Percentiles rank a stretch among this genome's conserved stretches.
phyloP scores from a whole-genome alignment of 2,888 invertebrate genomes.

The Ennomos fuscantarius region DNA sequence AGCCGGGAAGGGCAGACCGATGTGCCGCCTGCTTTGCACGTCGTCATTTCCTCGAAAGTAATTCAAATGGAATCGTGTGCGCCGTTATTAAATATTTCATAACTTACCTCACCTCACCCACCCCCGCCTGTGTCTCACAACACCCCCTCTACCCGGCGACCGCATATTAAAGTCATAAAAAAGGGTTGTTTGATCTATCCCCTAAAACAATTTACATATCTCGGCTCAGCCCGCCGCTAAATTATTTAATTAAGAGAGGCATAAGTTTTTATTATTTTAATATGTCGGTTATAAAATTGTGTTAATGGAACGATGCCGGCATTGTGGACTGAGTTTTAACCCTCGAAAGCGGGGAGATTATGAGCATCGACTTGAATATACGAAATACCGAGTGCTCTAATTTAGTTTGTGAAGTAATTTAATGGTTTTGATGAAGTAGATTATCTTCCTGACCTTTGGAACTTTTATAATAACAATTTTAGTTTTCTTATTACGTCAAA shows the following conservation, averaged over 20 bases:
- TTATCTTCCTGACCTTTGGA: slow-evolving; percentile 34
- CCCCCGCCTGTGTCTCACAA: slow-evolving; percentile 53
- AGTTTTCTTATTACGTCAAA: slow-evolving; percentile 27
- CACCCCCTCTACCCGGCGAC: slow-evolving; percentile 66
- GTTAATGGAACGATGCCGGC: slow-evolving; percentile 80
- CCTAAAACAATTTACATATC: slow-evolving; percentile 86
- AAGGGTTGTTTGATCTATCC: slow-evolving; percentile 86
- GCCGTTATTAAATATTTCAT: slow-evolving; percentile 86
- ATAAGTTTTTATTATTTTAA: slow-evolving; percentile 86
- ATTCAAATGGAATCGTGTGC: slow-evolving; percentile 86
- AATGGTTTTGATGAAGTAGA: slow-evolving; percentile 39
- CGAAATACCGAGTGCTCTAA: slow-evolving; percentile 56
- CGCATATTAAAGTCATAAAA: slow-evolving; percentile 86
- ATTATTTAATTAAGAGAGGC: slow-evolving; percentile 86
- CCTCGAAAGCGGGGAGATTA: slow-evolving; percentile 66
- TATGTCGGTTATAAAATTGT: slow-evolving; percentile 84
- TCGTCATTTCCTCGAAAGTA: slow-evolving; percentile 85
- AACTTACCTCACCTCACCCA: slow-evolving; percentile 73
- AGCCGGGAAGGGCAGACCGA: slow-evolving; percentile 49
- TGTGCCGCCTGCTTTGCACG: slow-evolving; percentile 69
- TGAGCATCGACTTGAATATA: slow-evolving; percentile 64
- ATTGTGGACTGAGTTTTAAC: slow-evolving; percentile 70
- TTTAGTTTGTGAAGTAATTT: slow-evolving; percentile 53
- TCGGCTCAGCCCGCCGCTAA: slow-evolving; percentile 82
- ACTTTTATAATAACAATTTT: slow-evolving; percentile 24